A percentile compares a stretch with the other conserved stretches of the same genome.
phyloP scores from a whole-genome alignment of 2,888 invertebrate genomes.

The Bimastos eiseni region DNA sequence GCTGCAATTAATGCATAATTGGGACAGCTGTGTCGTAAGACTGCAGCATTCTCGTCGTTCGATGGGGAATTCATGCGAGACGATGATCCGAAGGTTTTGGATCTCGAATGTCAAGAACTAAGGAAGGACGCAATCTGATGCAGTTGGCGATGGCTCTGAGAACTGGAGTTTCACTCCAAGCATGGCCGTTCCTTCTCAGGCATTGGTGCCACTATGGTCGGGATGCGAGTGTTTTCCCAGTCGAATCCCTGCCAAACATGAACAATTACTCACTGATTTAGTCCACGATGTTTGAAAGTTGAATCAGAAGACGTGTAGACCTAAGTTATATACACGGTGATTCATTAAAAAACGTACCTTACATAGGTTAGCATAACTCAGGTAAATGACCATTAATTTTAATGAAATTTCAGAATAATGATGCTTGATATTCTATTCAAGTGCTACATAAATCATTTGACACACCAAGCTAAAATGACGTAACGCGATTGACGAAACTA shows the following conservation, averaged over 20 bases:
- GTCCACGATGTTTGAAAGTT: too few species aligned
- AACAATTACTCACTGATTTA: not conserved
- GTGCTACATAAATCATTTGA: too few species aligned
- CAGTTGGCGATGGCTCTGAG: not conserved
- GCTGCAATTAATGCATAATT: too few species aligned
- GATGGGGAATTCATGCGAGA: not conserved
- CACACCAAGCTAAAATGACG: too few species aligned
- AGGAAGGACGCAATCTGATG: not conserved
- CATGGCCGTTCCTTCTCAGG: conserved; percentile 29
- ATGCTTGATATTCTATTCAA: too few species aligned
- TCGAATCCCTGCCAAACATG: conserved; percentile 3
- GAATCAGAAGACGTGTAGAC: too few species aligned
- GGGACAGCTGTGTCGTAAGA: not conserved
- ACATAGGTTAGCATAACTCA: too few species aligned
- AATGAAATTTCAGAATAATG: too few species aligned
- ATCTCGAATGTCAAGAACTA: not conserved
- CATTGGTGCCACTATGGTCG: conserved; percentile 8
- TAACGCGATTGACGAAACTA: too few species aligned
- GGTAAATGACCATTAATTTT: too few species aligned
- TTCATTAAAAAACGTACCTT: too few species aligned
- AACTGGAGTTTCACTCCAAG: conserved; percentile 17
- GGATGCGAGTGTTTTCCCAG: conserved; percentile 14
- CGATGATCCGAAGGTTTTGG: not conserved
- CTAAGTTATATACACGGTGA: too few species aligned
- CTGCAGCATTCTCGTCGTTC: not conserved